Evolutionary conservation across 2,888 invertebrate genomes (phyloP).

Genomic region (Hemicrepidius hirtus): DNA sequence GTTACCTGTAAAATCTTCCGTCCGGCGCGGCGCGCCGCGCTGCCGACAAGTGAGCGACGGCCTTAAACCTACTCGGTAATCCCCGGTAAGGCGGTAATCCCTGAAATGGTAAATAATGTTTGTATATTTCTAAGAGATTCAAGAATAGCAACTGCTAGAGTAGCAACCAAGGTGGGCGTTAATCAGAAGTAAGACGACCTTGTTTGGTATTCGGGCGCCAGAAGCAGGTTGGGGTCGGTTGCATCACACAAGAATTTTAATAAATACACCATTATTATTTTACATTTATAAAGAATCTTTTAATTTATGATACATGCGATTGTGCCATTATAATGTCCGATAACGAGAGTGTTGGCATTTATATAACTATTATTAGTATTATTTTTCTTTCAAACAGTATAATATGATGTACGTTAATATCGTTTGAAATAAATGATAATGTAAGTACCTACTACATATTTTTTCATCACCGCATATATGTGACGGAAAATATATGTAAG

Average conservation of each 20-base stretch:
- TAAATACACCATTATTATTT: conserved; percentile 27
- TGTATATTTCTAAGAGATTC: conserved; percentile 32
- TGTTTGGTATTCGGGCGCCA: conserved; percentile 59
- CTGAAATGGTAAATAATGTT: conserved; percentile 33
- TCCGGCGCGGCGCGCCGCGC: no score
- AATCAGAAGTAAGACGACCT: conserved; percentile 52
- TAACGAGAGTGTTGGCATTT: not conserved
- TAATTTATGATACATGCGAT: conserved; percentile 5
- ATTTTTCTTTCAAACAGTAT: no score
- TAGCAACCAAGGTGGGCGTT: conserved; percentile 26
- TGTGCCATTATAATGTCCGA: not conserved
- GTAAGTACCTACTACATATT: no score
- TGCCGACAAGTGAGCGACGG: no score
- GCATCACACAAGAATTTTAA: conserved; percentile 44
- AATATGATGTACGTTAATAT: no score
- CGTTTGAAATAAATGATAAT: no score
- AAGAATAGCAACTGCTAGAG: not conserved
- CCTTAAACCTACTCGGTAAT: no score
- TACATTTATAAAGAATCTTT: conserved; percentile 8
- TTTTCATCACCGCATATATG: no score
- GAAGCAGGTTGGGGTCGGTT: conserved; percentile 51
- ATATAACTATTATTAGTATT: no score
- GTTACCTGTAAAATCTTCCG: no score
- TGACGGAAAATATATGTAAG: no score
- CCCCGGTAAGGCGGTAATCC: no score